Conservation (phyloP, 2,797 vertebrate species). For the Crocodylus rhombifer region DNA sequence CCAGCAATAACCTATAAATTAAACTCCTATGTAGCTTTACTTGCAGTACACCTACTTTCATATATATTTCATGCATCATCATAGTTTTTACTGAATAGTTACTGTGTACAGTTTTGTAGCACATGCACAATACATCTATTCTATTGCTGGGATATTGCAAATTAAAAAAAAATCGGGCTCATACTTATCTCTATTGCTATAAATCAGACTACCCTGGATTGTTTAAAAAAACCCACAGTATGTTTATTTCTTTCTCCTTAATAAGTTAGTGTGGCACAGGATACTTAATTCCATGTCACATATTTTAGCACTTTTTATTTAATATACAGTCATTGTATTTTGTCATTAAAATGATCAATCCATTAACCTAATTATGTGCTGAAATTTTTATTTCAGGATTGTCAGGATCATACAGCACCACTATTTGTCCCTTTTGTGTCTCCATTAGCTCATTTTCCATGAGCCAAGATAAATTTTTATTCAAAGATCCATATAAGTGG, state of each 20-base stretch:
- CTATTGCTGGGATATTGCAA: neutral
- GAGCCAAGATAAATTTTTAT: neutral
- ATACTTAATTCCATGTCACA: neutral
- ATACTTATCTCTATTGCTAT: slow-evolving; percentile 34
- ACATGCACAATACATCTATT: slow-evolving; percentile 13
- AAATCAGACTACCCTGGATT: slow-evolving; percentile 14
- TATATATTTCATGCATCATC: neutral
- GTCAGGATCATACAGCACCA: neutral
- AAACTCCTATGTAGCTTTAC: neutral
- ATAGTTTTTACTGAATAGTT: neutral
- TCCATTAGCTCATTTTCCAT: neutral
- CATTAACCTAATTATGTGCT: neutral
- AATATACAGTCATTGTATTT: neutral
- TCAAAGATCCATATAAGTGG: neutral
- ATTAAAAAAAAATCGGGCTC: slow-evolving; percentile 19
- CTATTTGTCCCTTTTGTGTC: neutral
- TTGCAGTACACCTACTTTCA: neutral
- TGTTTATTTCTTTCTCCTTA: neutral
- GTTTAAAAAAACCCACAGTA: slow-evolving; percentile 23
- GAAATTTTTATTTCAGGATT: neutral
- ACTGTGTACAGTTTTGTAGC: slow-evolving; percentile 9
- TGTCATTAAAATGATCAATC: neutral
- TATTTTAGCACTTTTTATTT: neutral
- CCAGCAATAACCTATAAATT: slow-evolving; percentile 9
- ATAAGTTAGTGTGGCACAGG: neutral